Percentiles rank a stretch among this genome's conserved stretches.
Evolutionary conservation across 2,797 vertebrate genomes (phyloP).

Genomic region (Podarcis lilfordi): DNA sequence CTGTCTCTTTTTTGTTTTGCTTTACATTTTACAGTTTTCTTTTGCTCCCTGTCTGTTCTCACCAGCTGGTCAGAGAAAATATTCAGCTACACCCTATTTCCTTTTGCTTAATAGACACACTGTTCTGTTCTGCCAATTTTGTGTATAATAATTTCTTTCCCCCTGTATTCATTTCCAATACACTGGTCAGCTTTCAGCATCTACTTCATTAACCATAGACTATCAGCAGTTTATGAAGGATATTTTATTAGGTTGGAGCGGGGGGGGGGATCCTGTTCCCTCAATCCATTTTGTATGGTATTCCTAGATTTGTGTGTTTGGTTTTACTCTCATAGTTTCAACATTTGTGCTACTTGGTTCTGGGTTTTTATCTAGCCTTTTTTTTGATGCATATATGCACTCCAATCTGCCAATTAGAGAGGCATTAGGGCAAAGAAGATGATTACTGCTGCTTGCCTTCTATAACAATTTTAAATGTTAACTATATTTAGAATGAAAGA

Average conservation of each 20-base stretch:
- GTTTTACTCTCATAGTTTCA: neutral
- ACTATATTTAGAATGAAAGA: neutral
- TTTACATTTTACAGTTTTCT: constrained; percentile 58
- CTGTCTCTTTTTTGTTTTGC: constrained; percentile 28
- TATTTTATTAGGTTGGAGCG: constrained; percentile 45
- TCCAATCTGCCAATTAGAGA: neutral
- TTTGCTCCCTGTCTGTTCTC: constrained; percentile 51
- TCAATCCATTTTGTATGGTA: neutral
- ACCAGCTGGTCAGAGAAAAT: constrained; percentile 71
- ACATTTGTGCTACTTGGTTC: neutral
- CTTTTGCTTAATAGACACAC: constrained; percentile 59
- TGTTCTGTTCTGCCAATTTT: constrained; percentile 68
- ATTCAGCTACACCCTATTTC: constrained; percentile 68
- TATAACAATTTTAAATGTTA: neutral
- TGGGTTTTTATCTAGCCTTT: neutral
- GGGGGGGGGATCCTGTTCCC: constrained; percentile 42
- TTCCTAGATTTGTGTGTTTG: neutral
- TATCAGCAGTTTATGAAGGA: constrained; percentile 54
- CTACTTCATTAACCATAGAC: constrained; percentile 73
- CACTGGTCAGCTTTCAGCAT: constrained; percentile 63
- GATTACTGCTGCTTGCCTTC: neutral
- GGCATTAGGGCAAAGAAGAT: neutral
- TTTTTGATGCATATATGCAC: neutral
- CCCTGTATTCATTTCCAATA: constrained; percentile 65
- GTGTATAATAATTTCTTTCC: constrained; percentile 61